phyloP scores from a whole-genome alignment of 1,140 invertebrate genomes.

The Lycorma delicatula region DNA sequence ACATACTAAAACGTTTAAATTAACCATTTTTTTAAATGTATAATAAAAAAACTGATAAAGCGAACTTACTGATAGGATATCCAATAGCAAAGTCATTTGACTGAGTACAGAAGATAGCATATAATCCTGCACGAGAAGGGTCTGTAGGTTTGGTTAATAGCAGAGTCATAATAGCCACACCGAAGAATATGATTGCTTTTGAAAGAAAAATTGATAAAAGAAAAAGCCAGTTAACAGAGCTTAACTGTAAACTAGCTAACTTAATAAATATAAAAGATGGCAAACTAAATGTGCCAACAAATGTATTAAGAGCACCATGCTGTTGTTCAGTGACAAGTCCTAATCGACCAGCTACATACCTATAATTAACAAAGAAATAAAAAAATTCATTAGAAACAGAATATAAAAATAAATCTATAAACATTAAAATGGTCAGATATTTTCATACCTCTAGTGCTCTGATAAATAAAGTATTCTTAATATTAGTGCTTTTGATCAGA shows the following conservation, averaged over 20 bases:
- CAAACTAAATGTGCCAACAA: constrained; percentile 87
- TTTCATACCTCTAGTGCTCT: too few relatives aligned
- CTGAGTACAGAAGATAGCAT: constrained; percentile 92
- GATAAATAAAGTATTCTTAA: too few relatives aligned
- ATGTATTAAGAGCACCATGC: constrained; percentile 84
- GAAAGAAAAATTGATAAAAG: constrained; percentile 74
- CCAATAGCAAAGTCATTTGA: constrained; percentile 98
- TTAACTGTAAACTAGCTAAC: constrained; percentile 76
- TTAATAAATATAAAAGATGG: constrained; percentile 89
- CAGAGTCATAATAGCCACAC: constrained; percentile 69
- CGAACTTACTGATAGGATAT: constrained; percentile 81
- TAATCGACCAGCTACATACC: constrained; percentile 80
- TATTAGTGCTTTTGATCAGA: too few relatives aligned
- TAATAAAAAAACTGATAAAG: not conserved
- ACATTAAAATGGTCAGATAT: too few relatives aligned
- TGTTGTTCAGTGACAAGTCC: constrained; percentile 76
- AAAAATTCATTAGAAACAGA: too few relatives aligned
- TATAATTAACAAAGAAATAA: too few relatives aligned
- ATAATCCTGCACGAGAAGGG: constrained; percentile 76
- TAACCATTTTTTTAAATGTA: too few relatives aligned
- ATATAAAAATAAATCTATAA: too few relatives aligned
- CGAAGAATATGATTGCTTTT: constrained; percentile 78
- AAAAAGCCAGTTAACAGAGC: constrained; percentile 81
- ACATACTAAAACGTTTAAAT: too few relatives aligned
- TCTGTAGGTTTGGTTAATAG: constrained; percentile 70